Base-by-base conservation (phyloP, 2,113 vertebrate species). In the Entosphenus tridentatus region DNA sequence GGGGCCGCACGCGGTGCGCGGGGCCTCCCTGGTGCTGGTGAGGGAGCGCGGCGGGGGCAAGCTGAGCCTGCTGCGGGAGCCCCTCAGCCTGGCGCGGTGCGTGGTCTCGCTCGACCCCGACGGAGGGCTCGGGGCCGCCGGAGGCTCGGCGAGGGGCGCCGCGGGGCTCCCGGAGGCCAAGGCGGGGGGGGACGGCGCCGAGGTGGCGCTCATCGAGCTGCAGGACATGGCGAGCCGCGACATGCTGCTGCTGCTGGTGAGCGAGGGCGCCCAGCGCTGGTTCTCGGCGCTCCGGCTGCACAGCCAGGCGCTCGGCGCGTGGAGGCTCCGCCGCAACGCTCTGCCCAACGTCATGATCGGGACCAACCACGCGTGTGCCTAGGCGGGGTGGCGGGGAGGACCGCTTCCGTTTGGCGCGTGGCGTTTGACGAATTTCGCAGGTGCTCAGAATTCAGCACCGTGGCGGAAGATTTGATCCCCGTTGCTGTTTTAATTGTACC, bases 271-370 rank as follows among this genome's bases (percentile, higher is more conserved):
- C 65, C 84, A 87, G 76, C 86, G 89, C 79, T 91, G 88, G 88
- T 87, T 87, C 76, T 77, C 83, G 57, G 85, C 87, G 77, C 81
- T 93, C 68, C 77, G 85, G 72, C 76, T 79, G 10, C 88, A 88
- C 69, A 79, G 85, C 1, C 80, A 79, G 13, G 83, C 87, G 74
- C 73, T 91, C 76, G 88, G 87, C 68, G 79, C 82, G 65, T 93
- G 87, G 87, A 85, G 84, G 76, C 88, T 85, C 73, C 78, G 88
- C 21, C 85, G 87, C 12, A 91, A 93, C 0, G 88, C 88, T 0
- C 76, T 93, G 71, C 87, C 88, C 70, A 93, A 91, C 75, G 89
- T 91, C 78, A 93, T 93, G 88, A 93, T 91, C 77, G 88, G 82
- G 78, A 84, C 86, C 1, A 80, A 77, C 71, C 85, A 88, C 21